Conservation (phyloP, 2,113 vertebrate species). For the Suricata suricatta region DNA sequence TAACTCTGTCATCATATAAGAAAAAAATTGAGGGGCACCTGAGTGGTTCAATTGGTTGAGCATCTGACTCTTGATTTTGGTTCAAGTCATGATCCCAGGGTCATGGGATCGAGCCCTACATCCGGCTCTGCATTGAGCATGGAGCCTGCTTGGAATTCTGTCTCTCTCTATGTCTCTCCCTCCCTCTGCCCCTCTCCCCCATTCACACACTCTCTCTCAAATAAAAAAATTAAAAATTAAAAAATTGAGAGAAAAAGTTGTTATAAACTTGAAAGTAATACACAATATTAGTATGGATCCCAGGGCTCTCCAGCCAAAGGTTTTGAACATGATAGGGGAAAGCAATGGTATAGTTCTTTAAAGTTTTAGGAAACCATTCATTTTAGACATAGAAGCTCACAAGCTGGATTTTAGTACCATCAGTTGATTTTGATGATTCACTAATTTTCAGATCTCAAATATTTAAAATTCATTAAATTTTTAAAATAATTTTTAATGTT, state of each 20-base stretch:
- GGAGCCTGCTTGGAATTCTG: too few species aligned
- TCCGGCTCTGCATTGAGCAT: too few species aligned
- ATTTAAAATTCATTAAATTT: neutral
- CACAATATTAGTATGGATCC: neutral
- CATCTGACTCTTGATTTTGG: too few species aligned
- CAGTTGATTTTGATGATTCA: neutral
- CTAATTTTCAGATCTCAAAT: neutral
- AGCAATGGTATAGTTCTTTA: neutral
- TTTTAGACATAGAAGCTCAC: neutral
- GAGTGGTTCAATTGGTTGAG: too few species aligned
- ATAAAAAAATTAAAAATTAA: too few species aligned
- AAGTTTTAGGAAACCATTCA: slow-evolving; percentile 39
- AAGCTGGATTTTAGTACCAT: neutral
- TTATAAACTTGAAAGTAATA: neutral
- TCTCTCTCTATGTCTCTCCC: too few species aligned
- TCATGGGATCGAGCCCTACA: too few species aligned
- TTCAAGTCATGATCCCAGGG: too few species aligned
- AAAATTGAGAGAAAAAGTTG: neutral
- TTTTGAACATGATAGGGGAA: neutral
- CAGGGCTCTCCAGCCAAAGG: neutral
- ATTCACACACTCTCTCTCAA: too few species aligned
- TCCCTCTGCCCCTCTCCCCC: too few species aligned
- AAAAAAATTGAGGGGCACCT: neutral
- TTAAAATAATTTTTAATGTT: too few species aligned
- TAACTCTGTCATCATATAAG: neutral